Conservation (phyloP, 37 sponge, comb jelly and placozoan genomes). For the Cliona cf. orientalis region DNA sequence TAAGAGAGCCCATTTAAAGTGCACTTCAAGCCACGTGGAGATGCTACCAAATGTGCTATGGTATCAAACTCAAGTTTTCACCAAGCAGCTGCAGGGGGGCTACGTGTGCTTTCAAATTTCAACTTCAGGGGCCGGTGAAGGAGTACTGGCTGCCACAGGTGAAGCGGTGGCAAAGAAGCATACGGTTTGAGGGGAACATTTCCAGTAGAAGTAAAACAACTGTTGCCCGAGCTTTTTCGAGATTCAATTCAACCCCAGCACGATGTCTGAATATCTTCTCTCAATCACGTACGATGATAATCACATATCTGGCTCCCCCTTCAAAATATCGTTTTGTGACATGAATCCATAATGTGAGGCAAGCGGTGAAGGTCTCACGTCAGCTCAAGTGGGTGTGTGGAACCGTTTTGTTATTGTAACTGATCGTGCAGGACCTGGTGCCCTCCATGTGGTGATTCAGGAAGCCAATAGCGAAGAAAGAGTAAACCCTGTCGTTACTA, state of each 20-base stretch:
- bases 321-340: slow-evolving; percentile 52
- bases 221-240: slow-evolving; percentile 8
- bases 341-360: slow-evolving; percentile 35
- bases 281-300: slow-evolving; percentile 54
- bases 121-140: slow-evolving; percentile 63
- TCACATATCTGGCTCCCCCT: slow-evolving; percentile 80
- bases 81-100: slow-evolving; percentile 23
- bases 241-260: slow-evolving; percentile 38
- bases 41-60: slow-evolving; percentile 61
- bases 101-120: slow-evolving; percentile 27
- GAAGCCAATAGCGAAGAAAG: too few relatives aligned
- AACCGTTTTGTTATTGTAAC: slow-evolving; percentile 42
- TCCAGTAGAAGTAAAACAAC: slow-evolving; percentile 7
- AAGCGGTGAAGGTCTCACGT: slow-evolving; percentile 67
- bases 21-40: slow-evolving; percentile 27
- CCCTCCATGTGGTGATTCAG: too few relatives aligned
- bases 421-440: too few relatives aligned
- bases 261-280: slow-evolving; percentile 28
- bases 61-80: slow-evolving; percentile 15
- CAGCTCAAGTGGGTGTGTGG: slow-evolving; percentile 29
- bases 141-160: too few relatives aligned
- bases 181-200: neutral
- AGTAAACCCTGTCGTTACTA: too few relatives aligned
- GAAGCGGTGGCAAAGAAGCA: slow-evolving; percentile 23
- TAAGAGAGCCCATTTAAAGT: slow-evolving; percentile 69